These are phyloP conservation scores for Chloropsis hardwickii DNA, from an alignment of 2,113 vertebrate genomes.

Conservation along the genomic window DNA sequence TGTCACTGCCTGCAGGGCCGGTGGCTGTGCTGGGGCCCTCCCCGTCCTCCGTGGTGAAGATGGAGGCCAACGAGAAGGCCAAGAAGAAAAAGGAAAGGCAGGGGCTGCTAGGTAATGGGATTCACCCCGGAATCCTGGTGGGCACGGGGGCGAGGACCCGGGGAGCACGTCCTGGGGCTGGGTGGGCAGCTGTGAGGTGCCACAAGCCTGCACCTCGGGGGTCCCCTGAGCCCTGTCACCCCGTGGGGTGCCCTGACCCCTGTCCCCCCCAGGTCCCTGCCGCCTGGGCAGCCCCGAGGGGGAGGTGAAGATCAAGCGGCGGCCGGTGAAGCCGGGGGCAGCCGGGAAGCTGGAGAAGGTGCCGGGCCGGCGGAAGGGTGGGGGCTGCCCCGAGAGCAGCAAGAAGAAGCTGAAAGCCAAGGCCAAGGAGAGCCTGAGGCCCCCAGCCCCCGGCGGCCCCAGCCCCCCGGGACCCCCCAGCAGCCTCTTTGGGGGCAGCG, in stretches of 20 bases:
- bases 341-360: constrained; percentile 67
- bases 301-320: constrained; percentile 90
- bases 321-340: constrained; percentile 56
- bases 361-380: constrained; percentile 42
- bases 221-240: background rate
- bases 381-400: constrained; percentile 3
- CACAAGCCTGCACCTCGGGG: background rate
- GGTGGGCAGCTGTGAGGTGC: background rate
- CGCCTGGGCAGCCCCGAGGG: constrained; percentile 79
- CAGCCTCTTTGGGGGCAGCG: constrained; percentile 70
- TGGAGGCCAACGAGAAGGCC: constrained; percentile 96
- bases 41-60: constrained; percentile 92
- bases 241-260: background rate
- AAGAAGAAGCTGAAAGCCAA: constrained; percentile 74
- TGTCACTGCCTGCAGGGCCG: constrained; percentile 54
- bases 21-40: constrained; percentile 82
- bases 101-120: constrained; percentile 83
- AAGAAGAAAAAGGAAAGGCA: constrained; percentile 96
- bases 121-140: rapidly evolving
- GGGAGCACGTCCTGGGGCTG: rapidly evolving
- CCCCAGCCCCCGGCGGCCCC: constrained; percentile 53
- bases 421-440: constrained; percentile 73
- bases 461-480: constrained; percentile 58
- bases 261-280: constrained; percentile 75
- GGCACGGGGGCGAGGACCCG: rapidly evolving